Percentiles rank a stretch among this genome's conserved stretches.
These are phyloP conservation scores for Odontophorus gujanensis DNA, from an alignment of 2,113 vertebrate species.

Conservation along the genomic window DNA sequence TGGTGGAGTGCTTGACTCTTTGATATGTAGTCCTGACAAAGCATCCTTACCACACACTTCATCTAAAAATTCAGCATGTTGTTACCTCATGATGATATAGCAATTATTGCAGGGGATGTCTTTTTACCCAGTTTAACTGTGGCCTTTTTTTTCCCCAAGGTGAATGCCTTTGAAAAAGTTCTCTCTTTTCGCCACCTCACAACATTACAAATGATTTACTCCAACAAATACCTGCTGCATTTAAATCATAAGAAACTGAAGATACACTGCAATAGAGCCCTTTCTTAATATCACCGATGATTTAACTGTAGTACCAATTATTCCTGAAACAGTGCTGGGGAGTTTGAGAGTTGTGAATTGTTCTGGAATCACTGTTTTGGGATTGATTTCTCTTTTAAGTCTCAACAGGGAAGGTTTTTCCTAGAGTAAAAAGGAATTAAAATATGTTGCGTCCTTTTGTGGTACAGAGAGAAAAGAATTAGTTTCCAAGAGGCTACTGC, in stretches of 20 bases:
- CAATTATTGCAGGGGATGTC: constrained; percentile 11
- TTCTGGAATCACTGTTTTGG: constrained; percentile 27
- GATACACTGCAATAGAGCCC: constrained; percentile 30
- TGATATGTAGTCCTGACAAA: background rate
- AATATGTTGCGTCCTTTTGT: background rate
- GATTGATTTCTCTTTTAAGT: constrained; percentile 45
- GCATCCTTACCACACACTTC: background rate
- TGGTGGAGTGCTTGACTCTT: background rate
- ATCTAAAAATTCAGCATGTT: constrained; percentile 6
- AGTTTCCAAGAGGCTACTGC: constrained; percentile 4
- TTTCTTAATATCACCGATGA: constrained; percentile 42
- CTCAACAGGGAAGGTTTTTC: constrained; percentile 21
- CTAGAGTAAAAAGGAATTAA: constrained; percentile 20
- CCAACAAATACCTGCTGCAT: constrained; percentile 48
- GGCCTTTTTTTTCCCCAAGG: background rate
- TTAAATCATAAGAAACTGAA: constrained; percentile 39
- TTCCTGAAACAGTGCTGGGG: constrained; percentile 10
- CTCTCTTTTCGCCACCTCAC: constrained; percentile 16
- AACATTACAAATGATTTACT: constrained; percentile 53
- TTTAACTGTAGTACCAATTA: constrained; percentile 44
- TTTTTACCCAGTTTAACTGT: constrained; percentile 6
- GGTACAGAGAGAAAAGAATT: constrained; percentile 6
- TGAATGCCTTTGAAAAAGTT: constrained; percentile 47
- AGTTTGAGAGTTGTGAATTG: background rate
- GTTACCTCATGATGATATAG: constrained; percentile 28